Evolutionary conservation across 2,888 invertebrate genomes (phyloP).

Genomic region (Caenorhabditis sinica): DNA sequence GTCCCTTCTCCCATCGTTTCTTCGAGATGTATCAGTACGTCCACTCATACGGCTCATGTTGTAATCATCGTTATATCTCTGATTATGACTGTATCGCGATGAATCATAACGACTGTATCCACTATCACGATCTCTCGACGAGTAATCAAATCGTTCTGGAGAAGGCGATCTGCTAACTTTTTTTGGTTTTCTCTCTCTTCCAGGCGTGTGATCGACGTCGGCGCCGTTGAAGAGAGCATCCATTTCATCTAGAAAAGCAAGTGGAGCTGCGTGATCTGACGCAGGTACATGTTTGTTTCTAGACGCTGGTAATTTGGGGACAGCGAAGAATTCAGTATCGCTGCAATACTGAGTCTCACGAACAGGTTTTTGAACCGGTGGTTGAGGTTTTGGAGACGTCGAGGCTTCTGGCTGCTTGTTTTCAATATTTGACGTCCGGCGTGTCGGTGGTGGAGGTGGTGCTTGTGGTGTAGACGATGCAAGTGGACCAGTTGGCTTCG

Average conservation of each 20-base stretch:
- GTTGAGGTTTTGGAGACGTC: background rate
- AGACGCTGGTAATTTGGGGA: slow-evolving; percentile 10
- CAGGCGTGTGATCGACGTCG: slow-evolving; percentile 22
- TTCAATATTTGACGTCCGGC: background rate
- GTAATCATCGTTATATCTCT: slow-evolving; percentile 23
- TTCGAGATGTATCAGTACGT: slow-evolving; percentile 3
- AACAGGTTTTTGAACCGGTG: background rate
- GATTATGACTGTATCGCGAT: background rate
- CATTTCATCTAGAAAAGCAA: slow-evolving; percentile 33
- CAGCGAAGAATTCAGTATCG: slow-evolving; percentile 45
- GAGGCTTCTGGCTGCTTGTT: background rate
- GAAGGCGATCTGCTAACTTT: background rate
- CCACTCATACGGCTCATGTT: slow-evolving; percentile 27
- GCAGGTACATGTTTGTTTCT: background rate
- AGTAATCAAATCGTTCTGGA: background rate
- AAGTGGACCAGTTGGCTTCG: background rate
- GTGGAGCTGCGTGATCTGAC: background rate
- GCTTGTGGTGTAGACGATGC: slow-evolving; percentile 28
- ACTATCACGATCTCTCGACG: background rate
- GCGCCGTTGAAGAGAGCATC: slow-evolving; percentile 28
- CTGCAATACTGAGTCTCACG: slow-evolving; percentile 14
- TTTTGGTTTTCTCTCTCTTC: background rate
- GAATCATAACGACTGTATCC: background rate
- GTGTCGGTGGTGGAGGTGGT: background rate
- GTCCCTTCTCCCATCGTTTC: slow-evolving; percentile 25